These are phyloP conservation scores for Channa maculata DNA, from an alignment of 2,113 vertebrate species.

Conservation along the genomic window DNA sequence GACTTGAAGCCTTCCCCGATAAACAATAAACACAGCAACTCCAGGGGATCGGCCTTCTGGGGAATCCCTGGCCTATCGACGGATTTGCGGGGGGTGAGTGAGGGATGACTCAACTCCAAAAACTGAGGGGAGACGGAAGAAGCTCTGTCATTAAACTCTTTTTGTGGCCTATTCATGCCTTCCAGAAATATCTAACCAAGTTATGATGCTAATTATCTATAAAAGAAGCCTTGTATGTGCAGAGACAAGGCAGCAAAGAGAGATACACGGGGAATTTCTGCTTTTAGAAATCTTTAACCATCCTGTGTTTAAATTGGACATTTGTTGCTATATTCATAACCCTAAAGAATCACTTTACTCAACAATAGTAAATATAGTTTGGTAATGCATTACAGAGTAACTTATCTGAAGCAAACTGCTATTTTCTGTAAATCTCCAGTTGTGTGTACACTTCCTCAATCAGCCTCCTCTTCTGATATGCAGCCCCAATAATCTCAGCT, in stretches of 20 bases:
- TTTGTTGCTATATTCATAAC: not conserved
- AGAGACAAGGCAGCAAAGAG: slow-evolving; percentile 22
- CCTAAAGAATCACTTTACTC: not conserved
- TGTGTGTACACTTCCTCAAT: slow-evolving; percentile 15
- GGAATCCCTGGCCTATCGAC: slow-evolving; percentile 73
- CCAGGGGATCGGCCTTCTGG: slow-evolving; percentile 68
- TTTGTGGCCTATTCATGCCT: slow-evolving; percentile 26
- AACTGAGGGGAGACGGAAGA: slow-evolving; percentile 29
- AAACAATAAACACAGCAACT: slow-evolving; percentile 72
- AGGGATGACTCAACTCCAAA: slow-evolving; percentile 51
- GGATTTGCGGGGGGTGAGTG: slow-evolving; percentile 28
- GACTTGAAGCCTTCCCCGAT: slow-evolving; percentile 48
- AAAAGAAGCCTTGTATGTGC: slow-evolving; percentile 52
- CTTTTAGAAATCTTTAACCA: slow-evolving; percentile 9
- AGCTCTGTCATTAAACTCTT: slow-evolving; percentile 64
- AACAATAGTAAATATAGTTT: not conserved
- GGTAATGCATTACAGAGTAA: not conserved
- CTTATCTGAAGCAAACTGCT: slow-evolving; percentile 18
- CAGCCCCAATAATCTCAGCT: no score
- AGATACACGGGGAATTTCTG: slow-evolving; percentile 3
- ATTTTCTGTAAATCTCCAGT: slow-evolving; percentile 7
- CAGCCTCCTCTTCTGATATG: not conserved
- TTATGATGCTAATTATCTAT: slow-evolving; percentile 60
- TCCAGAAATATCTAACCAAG: slow-evolving; percentile 46
- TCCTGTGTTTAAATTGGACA: slow-evolving; percentile 14